Evolutionary conservation across 2,888 invertebrate genomes (phyloP), one percentile per base, ranked within the genome.

Genomic region (Buathra laborator): DNA sequence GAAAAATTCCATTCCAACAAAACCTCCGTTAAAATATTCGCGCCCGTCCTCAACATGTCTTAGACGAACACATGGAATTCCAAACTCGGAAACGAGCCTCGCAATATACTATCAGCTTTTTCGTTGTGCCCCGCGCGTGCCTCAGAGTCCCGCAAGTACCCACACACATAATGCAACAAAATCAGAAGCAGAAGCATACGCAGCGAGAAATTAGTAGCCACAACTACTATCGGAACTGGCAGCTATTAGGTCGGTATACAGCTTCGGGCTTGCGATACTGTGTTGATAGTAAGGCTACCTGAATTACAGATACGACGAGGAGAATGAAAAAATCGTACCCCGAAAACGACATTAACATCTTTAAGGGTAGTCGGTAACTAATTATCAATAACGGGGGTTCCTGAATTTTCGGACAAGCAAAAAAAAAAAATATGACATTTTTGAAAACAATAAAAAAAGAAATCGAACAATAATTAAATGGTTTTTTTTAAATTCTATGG

Each of bases 1-100:
- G 75, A 80, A 83, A 83, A 83, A 83, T 77, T 83, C 78, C 78
- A 37, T 51, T 68, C 62, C 68, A 44, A 12, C 32, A 68, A 74
- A 74, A 37, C 37, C 37, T 43, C 59, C 66, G 44, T 53, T n/a
- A 43, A 72, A 83, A 59, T 72, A 83, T 72, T 83, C 59, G 82
- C 81, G 71, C 71, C 77, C 71, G 66, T 67, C 16, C 24, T 32
- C 56, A 19, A 82, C 82, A 37, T 59, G 32, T 67, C 67, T 53
- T 48, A 59, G 77, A 72, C 48, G 77, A 67, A 74, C 53, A 29
- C 46, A 67, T 56, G 37, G 66, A 67, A 78, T 83, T 66, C 56
- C 43, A 44, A 59, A 29, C 71, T 67, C 64, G 66, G 43, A 29
- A 70, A 68, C 48, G 59, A 68, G 62, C 56, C 48, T 29, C 29